Evolutionary conservation across 2,797 vertebrate species (phyloP).

Genomic region (Poeciliopsis presidionis): DNA sequence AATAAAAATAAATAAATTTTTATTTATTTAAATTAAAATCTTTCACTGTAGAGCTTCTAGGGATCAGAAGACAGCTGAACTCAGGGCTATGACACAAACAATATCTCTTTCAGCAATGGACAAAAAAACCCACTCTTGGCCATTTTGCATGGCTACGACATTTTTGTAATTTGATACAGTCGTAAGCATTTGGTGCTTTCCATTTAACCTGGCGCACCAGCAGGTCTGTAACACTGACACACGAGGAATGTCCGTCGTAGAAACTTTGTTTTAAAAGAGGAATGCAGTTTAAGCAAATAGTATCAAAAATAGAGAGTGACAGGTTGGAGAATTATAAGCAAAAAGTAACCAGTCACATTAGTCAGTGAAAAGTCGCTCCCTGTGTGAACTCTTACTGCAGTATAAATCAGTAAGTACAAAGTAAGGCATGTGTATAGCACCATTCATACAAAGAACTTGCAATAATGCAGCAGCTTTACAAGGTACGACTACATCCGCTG

Average conservation of each 20-base stretch:
- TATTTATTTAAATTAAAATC: neutral
- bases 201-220: neutral
- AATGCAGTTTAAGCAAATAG: neutral
- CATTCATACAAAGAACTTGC: neutral
- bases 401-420: neutral
- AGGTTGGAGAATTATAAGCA: neutral
- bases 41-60: neutral
- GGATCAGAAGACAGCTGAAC: neutral
- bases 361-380: neutral
- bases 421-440: neutral
- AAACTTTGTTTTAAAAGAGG: neutral
- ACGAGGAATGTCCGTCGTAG: neutral
- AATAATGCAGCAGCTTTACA: neutral
- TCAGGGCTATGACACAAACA: neutral
- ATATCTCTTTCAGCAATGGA: slow-evolving; percentile 2
- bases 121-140: neutral
- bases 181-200: neutral
- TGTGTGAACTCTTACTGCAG: neutral
- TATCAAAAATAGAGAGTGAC: neutral
- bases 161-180: slow-evolving; percentile 3
- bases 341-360: neutral
- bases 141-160: neutral
- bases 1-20: neutral
- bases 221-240: neutral
- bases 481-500: neutral